Base-by-base conservation (phyloP, 2,113 vertebrate species). In the Elachura formosa region DNA sequence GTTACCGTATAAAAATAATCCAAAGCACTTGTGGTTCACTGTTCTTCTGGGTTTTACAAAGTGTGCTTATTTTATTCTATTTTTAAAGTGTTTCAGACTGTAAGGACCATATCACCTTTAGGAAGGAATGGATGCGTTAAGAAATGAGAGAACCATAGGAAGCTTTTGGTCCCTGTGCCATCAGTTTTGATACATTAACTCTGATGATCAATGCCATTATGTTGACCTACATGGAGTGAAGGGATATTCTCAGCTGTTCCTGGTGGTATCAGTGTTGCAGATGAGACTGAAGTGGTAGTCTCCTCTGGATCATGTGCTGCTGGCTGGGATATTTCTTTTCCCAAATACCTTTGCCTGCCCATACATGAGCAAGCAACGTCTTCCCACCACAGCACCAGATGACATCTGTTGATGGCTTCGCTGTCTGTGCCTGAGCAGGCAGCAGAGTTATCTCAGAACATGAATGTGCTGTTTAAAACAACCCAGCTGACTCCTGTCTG, bases 281-380 rank as follows among this genome's bases (percentile, higher is more conserved):
- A 26, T 52, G 48, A 85, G 66, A 34, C 21, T 67, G 31, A 81
- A 94, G 40, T 40, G 89, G 48, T 15, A 16, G 45, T 38, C 34
- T 56, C 41, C 87, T 80, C 29, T 40, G 33, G 24, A 25, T 68
- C n/a, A 22, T 15, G 5, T 64, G 45, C 34, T 85, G 24, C 31
- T 68, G 36, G n/a, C 58, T 81, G 76, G 78, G 69, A 14, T 66
- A 23, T 48, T 84, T 77, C 72, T 66, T 17, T 18, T 72, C 52
- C 56, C 12, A 33, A 49, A 21, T 52, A 48, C 18, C 24, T 62
- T 80, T 77, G 10, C 46, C 46, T 91, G 33, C 26, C 19, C 25
- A 1, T 17, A 10, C 7, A 3, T 1, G 2, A 34, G 17, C 11
- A 1, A 49, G 34, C 22, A 22, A 6, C 29, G 4, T 31, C 28